Percentiles rank a stretch among this genome's conserved stretches.
Evolutionary conservation across 2,797 vertebrate genomes (phyloP).

Genomic region (Danionella dracula): DNA sequence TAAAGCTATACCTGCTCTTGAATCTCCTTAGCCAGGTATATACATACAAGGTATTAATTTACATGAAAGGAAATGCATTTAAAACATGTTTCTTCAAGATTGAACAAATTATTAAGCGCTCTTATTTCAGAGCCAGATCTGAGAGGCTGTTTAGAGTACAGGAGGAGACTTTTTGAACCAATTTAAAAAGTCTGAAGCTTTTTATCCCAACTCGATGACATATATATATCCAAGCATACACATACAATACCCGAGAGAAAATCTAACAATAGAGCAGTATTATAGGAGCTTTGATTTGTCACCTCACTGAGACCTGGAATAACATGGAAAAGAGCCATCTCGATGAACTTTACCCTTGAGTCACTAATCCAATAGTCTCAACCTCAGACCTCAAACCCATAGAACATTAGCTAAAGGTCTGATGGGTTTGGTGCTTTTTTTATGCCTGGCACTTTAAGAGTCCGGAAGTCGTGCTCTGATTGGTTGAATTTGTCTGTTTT

Average conservation of each 20-base stretch:
- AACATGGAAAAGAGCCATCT: slow-evolving; percentile 12
- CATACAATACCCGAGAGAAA: slow-evolving; percentile 9
- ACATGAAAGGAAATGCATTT: too few relatives aligned
- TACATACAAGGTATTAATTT: too few relatives aligned
- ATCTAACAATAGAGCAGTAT: neutral
- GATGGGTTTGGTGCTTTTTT: too few relatives aligned
- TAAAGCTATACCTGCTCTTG: too few relatives aligned
- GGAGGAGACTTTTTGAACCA: neutral
- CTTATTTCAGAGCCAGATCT: neutral
- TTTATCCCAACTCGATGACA: slow-evolving; percentile 6
- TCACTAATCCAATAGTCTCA: neutral
- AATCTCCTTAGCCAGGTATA: too few relatives aligned
- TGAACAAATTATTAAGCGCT: too few relatives aligned
- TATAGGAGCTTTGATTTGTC: slow-evolving; percentile 32
- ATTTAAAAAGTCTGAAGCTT: slow-evolving; percentile 8
- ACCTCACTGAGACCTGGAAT: slow-evolving; percentile 20
- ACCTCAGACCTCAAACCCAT: too few relatives aligned
- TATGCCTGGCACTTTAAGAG: too few relatives aligned
- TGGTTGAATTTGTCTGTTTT: too few relatives aligned
- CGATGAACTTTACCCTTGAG: slow-evolving; percentile 26
- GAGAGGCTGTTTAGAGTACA: neutral
- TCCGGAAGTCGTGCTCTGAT: too few relatives aligned
- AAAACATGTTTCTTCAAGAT: too few relatives aligned
- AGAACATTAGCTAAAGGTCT: too few relatives aligned
- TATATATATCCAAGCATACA: neutral